A percentile compares a stretch with the other conserved stretches of the same genome.
Conservation (phyloP, 2,113 vertebrate species). For the Marmota flaviventris region DNA sequence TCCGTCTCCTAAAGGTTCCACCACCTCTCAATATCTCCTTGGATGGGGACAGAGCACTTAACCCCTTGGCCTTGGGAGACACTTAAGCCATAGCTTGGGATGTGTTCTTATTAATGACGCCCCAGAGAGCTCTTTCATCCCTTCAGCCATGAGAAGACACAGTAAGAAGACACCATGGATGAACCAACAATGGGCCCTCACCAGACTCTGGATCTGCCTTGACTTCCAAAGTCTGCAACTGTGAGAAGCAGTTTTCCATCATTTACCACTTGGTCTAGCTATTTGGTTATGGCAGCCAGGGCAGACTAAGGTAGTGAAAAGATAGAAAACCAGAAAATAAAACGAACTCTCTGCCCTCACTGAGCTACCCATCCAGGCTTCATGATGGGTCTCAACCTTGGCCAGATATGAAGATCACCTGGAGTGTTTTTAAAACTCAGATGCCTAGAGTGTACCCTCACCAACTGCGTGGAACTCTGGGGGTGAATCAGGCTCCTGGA, state of each 20-base stretch:
- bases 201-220: neutral
- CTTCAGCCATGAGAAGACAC: neutral
- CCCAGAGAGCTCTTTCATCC: neutral
- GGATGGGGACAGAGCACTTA: neutral
- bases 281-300: neutral
- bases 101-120: neutral
- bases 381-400: neutral
- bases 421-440: neutral
- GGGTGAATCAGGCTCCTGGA: neutral
- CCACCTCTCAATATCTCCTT: neutral
- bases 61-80: neutral
- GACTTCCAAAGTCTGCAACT: neutral
- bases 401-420: neutral
- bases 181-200: neutral
- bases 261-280: neutral
- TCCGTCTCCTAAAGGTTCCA: neutral
- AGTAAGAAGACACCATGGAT: too few species aligned
- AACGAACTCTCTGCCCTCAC: neutral
- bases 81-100: neutral
- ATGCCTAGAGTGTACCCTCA: neutral
- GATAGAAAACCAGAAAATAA: neutral
- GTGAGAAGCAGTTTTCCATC: neutral
- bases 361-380: neutral
- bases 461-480: neutral
- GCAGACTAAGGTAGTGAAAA: neutral